These are phyloP conservation scores for Micrasema longulum DNA, from an alignment of 1,140 invertebrate genomes.

Conservation along the genomic window DNA sequence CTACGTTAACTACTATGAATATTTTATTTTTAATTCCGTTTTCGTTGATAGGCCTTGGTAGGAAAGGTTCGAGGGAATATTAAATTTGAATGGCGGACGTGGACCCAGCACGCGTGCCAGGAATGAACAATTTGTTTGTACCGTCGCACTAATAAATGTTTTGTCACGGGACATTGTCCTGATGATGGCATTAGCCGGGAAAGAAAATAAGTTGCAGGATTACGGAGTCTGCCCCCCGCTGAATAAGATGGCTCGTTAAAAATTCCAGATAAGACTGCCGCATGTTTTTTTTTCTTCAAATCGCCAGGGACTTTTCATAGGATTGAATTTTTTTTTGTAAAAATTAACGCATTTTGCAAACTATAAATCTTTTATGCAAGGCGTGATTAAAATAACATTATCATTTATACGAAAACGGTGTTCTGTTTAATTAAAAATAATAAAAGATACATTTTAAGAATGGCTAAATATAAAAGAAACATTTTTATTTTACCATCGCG, in stretches of 20 bases:
- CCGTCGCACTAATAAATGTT: slow-evolving; percentile 37
- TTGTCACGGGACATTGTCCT: slow-evolving; percentile 38
- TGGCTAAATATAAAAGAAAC: too few species aligned
- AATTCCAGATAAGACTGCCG: slow-evolving; percentile 6
- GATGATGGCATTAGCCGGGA: slow-evolving; percentile 32
- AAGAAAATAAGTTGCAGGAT: slow-evolving; percentile 34
- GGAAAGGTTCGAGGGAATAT: slow-evolving; percentile 45
- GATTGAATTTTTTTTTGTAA: background rate
- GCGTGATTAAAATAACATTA: too few species aligned
- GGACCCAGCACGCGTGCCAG: slow-evolving; percentile 27
- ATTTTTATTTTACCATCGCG: too few species aligned
- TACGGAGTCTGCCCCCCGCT: background rate
- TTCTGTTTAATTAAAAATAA: too few species aligned
- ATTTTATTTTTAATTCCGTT: slow-evolving; percentile 52
- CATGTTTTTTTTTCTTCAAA: slow-evolving; percentile 8
- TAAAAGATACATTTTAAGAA: too few species aligned
- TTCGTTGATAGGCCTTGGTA: slow-evolving; percentile 26
- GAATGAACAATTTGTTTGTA: slow-evolving; percentile 36
- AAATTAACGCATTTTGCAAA: background rate
- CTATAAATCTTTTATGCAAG: background rate
- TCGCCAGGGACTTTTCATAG: background rate
- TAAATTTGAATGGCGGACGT: slow-evolving; percentile 50
- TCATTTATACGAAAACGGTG: too few species aligned
- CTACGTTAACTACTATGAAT: slow-evolving; percentile 49
- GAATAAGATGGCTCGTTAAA: slow-evolving; percentile 2